Evolutionary conservation across 2,113 vertebrate genomes (phyloP).

Genomic region (Ammodytes marinus): DNA sequence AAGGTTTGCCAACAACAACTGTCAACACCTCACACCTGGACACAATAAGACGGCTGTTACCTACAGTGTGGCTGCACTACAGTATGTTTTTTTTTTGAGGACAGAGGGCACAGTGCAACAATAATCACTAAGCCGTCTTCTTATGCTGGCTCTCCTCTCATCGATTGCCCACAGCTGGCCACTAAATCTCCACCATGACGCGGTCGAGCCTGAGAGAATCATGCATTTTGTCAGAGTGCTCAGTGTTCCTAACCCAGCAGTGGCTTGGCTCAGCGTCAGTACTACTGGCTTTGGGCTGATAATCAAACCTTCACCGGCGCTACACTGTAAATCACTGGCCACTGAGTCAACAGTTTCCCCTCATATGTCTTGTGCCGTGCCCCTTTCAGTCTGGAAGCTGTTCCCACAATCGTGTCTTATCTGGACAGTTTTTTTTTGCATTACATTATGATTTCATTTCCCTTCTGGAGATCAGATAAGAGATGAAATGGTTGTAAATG

Average conservation of each 20-base stretch:
- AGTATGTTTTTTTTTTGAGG: not conserved
- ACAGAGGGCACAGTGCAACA: not conserved
- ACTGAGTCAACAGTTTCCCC: conserved; percentile 44
- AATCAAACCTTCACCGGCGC: conserved; percentile 15
- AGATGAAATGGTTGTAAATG: conserved; percentile 1
- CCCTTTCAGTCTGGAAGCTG: not conserved
- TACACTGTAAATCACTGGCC: conserved; percentile 29
- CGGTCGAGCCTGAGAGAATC: conserved; percentile 7
- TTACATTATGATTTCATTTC: conserved; percentile 4
- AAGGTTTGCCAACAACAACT: not conserved
- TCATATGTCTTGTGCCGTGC: not conserved
- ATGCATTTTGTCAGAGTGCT: not conserved
- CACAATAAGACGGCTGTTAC: not conserved
- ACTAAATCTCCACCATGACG: conserved; percentile 17
- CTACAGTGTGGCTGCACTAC: not conserved
- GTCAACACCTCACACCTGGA: not conserved
- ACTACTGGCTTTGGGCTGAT: not conserved
- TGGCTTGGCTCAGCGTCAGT: conserved; percentile 12
- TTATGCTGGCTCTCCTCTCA: not conserved
- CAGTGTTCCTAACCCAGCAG: conserved; percentile 11
- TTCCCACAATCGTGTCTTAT: not conserved
- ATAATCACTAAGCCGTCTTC: not conserved
- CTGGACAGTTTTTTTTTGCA: not conserved
- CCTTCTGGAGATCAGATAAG: conserved; percentile 13
- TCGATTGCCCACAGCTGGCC: not conserved